Percentiles rank a stretch among this genome's conserved stretches.
These are phyloP conservation scores for Orycteropus afer DNA, from an alignment of 2,113 vertebrate genomes.

Conservation along the genomic window DNA sequence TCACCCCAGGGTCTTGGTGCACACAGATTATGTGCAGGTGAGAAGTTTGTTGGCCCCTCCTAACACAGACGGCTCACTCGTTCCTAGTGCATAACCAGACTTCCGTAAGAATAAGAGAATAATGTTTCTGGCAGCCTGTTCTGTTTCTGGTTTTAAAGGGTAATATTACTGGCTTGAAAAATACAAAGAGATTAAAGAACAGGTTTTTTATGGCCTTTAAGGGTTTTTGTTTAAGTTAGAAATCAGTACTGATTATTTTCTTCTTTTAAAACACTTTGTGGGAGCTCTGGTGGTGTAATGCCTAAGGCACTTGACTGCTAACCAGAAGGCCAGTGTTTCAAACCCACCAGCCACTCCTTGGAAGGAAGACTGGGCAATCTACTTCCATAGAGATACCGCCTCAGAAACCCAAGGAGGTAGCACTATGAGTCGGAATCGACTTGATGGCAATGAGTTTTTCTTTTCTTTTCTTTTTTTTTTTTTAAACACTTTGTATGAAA, in stretches of 20 bases:
- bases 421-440: no score
- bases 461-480: not conserved
- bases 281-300: no score
- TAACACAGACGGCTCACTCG: not conserved
- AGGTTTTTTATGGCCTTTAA: not conserved
- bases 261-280: not conserved
- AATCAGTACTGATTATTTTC: not conserved
- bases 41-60: accelerated
- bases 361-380: no score
- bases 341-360: no score
- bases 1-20: accelerated
- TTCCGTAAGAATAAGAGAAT: not conserved
- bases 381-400: no score
- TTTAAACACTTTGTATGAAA: not conserved
- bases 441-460: no score
- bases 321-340: no score
- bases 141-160: not conserved
- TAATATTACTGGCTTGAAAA: not conserved
- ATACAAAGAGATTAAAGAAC: not conserved
- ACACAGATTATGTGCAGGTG: not conserved
- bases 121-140: not conserved
- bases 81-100: not conserved
- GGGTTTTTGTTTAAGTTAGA: not conserved
- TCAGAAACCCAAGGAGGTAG: no score
- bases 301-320: no score